Evolutionary conservation across 2,797 vertebrate genomes (phyloP), one percentile per base, ranked within the genome.

Genomic region (Meriones psammophilus): DNA sequence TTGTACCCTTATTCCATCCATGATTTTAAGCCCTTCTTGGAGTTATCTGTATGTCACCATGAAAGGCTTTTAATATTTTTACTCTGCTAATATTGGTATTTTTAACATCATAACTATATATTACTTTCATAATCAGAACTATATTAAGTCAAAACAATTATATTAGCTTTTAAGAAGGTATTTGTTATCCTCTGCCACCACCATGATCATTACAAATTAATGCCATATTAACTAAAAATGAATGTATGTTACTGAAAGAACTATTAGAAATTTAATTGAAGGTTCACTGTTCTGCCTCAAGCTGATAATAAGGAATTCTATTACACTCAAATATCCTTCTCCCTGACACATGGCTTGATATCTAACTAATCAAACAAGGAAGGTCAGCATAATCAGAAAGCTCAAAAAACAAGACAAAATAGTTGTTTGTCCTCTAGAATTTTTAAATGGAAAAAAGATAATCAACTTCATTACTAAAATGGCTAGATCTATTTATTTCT

Each of bases 181-280:
- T 91, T 86, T 56, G 46, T 92, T 73, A 39, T 56, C 26, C n/a
- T 33, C n/a, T 80, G 50, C 69, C 15, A 60, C 83, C 36, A 71
- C 77, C 20, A 76, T 28, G 33, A 92, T 90, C 12, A 85, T 93
- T 96, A 93, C 94, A 39, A 95, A 96, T 50, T 36, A 91, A 8
- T 94, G 39, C 60, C 92, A 92, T 86, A 95, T 62, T 97, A 88
- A 80, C 88, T 94, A 79, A 90, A 95, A 94, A 95, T 95, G 7
- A 89, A 95, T 87, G 46, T 77, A 84, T 94, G 86, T 90, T 94
- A 87, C 62, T 46, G 50, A 95, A 62, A 86, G 26, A 96, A 66
- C 58, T 88, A 86, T 88, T 90, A 93, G 80, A 93, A 96, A 94
- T 95, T 94, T 92, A 97, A 93, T 42, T 78, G 81, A 95, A 93